Evolutionary conservation across 2,888 invertebrate genomes (phyloP).

Genomic region (Nesidiocoris tenuis): DNA sequence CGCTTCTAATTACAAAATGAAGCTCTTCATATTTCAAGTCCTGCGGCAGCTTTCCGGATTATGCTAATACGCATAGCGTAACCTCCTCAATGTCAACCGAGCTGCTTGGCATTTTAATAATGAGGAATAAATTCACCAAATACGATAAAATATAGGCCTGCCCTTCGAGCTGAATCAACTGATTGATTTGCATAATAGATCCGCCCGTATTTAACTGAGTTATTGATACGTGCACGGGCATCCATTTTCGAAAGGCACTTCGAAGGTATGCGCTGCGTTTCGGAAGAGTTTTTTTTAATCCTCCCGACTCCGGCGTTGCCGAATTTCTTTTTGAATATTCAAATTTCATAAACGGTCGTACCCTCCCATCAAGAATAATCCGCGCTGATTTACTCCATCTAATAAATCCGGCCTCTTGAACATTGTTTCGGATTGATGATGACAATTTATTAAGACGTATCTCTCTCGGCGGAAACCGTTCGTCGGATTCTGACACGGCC

Average conservation of each 20-base stretch:
- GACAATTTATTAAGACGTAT: conserved; percentile 34
- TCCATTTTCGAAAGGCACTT: not conserved
- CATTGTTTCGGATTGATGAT: conserved; percentile 35
- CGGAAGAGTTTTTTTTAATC: conserved; percentile 16
- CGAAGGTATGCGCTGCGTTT: no score
- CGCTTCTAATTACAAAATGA: no score
- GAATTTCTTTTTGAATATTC: conserved; percentile 18
- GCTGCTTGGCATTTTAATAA: conserved; percentile 3
- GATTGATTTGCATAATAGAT: conserved; percentile 21
- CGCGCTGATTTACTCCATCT: conserved; percentile 22
- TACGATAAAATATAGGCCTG: not conserved
- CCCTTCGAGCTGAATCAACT: not conserved
- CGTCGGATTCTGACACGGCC: conserved; percentile 15
- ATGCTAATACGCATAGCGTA: no score
- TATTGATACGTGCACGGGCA: not conserved
- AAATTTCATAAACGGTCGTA: conserved; percentile 7
- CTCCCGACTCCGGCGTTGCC: not conserved
- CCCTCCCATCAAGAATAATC: conserved; percentile 5
- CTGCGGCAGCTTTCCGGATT: no score
- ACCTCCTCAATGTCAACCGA: not conserved
- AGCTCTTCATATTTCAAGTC: no score
- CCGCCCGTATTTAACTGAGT: not conserved
- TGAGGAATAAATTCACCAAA: not conserved
- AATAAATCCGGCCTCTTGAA: conserved; percentile 22
- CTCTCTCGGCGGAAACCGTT: not conserved